Evolutionary conservation across 2,888 invertebrate species (phyloP), one percentile per base, ranked within the genome.

Genomic region (Diachrysia chrysitis): DNA sequence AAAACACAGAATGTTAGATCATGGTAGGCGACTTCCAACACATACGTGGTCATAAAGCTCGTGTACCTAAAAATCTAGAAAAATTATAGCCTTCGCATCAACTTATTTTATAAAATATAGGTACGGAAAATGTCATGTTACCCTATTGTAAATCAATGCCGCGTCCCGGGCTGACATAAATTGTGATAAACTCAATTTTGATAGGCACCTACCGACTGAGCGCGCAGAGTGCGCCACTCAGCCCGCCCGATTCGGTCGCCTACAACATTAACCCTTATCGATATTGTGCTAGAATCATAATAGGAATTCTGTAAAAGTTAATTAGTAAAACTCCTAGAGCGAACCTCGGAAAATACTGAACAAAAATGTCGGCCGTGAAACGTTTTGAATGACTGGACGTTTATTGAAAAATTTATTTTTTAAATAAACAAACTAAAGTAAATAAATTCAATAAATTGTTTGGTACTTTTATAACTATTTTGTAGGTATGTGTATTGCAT

Each of bases 141-240:
- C 68, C 60, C 19, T 21, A 21, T 51, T 51, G 60, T 71, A 77
- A 83, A 87, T 88, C 88, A 87, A 88, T 88, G 83, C 80, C 66
- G 61, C 78, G 66, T 69, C 57, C 54, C 65, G 62, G n/a, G 54
- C 78, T 70, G 77, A 80, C 75, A 79, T 81, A 90, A 90, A 90
- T 90, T 89, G 89, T 83, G 81, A 84, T 84, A 87, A 90, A 91
- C 85, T 90, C 89, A 87, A 90, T 91, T 91, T 89, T 74, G 55
- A 29, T 25, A 59, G 53, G 59, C 64, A 54, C 71, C 58, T n/a
- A n/a, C 42, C 42, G 42, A 42, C 74, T 69, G 32, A 66, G 32
- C 62, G 66, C 62, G 42, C 63, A 48, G 58, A 71, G 68, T 59
- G 58, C 64, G 67, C 66, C 64, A 62, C 69, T 66, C 59, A 64